Evolutionary conservation across 2,113 vertebrate species (phyloP), one percentile per base, ranked within the genome.

Genomic region (Amphiprion percula): DNA sequence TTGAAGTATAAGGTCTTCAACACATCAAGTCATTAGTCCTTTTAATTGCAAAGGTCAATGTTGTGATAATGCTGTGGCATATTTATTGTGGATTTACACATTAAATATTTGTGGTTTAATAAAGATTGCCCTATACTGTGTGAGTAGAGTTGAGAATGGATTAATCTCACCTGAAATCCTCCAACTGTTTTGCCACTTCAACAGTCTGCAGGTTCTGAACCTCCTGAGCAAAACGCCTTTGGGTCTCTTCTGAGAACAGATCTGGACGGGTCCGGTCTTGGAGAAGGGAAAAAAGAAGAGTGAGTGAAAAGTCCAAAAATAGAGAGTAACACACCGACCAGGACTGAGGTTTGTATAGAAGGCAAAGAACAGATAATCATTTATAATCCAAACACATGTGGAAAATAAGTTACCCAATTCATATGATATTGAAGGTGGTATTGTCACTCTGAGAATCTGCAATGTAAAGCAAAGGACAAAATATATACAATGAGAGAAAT

Each of bases 201-300:
- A 12, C 7, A 16, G 84, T 70, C 90, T 95, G 95, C 52, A 68
- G 4, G 4, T 12, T 63, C 68, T 96, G 95, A 52, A 96, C 80
- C 0, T 96, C 96, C 24, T 79, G 86, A 37, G 87, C 82, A 0
- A 30, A 95, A 0, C 91, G 93, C 47, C 54, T 94, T 86, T 96
- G 96, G 23, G 6, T 14, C 0, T 98, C 97, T 23, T 97, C 97
- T 0, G 91, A 24, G 44, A 96, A 50, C 55, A 96, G 80, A 3
- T 98, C 97, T 0, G 95, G 91, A 26, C 97, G 93, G 0, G 79
- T 94, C 24, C 96, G 96, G 74, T 98, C 97, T 98, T 77, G 49
- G 7, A 52, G 46, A 54, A 37, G 44, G 41, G 15, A 2, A 17
- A 14, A 3, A n/a, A 46, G 21, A 47, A 4, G 39, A 82, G 23